phyloP scores from a whole-genome alignment of 2,113 vertebrate genomes.

The Hyperoodon ampullatus region DNA sequence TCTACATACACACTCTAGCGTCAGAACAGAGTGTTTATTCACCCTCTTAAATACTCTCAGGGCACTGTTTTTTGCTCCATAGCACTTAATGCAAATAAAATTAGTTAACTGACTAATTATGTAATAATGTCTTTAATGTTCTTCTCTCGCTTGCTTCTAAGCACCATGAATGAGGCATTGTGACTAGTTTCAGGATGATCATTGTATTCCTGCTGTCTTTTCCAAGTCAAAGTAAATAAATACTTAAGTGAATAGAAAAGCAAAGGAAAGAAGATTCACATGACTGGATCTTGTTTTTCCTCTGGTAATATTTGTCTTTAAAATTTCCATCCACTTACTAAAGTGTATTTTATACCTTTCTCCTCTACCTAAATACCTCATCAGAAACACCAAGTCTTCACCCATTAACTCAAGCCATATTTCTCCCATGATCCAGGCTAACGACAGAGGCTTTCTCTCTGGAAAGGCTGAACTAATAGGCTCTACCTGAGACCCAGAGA shows the following conservation, averaged over 20 bases:
- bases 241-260: not conserved
- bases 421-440: not conserved
- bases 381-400: not conserved
- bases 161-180: not conserved
- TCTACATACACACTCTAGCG: not conserved
- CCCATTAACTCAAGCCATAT: not conserved
- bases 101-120: not conserved
- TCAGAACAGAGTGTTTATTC: not conserved
- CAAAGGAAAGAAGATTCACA: not conserved
- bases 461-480: not conserved
- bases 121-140: not conserved
- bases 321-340: not conserved
- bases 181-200: not conserved
- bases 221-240: conserved; percentile 24
- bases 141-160: not conserved
- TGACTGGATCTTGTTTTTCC: not conserved
- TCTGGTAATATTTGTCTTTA: not conserved
- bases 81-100: not conserved
- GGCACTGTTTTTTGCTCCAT: not conserved
- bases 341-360: not conserved
- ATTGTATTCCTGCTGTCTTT: not conserved
- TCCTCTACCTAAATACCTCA: not conserved
- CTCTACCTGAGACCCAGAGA: not conserved
- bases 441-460: not conserved
- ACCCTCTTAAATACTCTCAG: not conserved